A percentile compares a stretch with the other conserved stretches of the same genome.
phyloP scores from a whole-genome alignment of 2,113 vertebrate genomes.

The Loxodonta africana region DNA sequence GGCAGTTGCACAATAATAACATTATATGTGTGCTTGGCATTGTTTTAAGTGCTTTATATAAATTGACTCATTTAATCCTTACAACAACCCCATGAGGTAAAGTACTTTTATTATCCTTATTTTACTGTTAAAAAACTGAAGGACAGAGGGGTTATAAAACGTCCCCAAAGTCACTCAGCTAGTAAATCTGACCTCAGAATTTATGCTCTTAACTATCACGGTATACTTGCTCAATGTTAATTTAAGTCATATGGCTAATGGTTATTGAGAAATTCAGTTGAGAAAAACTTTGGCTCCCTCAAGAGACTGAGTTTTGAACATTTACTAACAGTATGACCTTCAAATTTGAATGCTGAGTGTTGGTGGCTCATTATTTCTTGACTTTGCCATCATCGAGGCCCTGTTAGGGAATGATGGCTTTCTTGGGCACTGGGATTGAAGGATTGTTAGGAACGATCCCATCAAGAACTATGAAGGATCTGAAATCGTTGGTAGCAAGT shows the following conservation, averaged over 20 bases:
- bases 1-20: neutral
- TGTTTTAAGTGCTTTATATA: conserved; percentile 39
- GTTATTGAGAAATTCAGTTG: neutral
- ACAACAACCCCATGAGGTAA: neutral
- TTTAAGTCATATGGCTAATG: neutral
- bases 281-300: neutral
- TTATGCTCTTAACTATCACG: neutral
- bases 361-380: neutral
- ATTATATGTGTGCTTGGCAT: neutral
- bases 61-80: neutral
- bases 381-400: neutral
- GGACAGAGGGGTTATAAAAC: neutral
- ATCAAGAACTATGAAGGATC: neutral
- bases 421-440: neutral
- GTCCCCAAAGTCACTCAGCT: neutral
- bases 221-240: neutral
- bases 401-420: neutral
- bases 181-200: neutral
- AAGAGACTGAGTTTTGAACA: neutral
- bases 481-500: neutral
- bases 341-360: neutral
- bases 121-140: neutral
- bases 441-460: neutral
- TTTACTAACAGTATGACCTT: neutral
- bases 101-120: neutral